A percentile compares a stretch with the other conserved stretches of the same genome.
Conservation (phyloP, 92 coral and sea anemone genomes). For the Siderastrea radians region DNA sequence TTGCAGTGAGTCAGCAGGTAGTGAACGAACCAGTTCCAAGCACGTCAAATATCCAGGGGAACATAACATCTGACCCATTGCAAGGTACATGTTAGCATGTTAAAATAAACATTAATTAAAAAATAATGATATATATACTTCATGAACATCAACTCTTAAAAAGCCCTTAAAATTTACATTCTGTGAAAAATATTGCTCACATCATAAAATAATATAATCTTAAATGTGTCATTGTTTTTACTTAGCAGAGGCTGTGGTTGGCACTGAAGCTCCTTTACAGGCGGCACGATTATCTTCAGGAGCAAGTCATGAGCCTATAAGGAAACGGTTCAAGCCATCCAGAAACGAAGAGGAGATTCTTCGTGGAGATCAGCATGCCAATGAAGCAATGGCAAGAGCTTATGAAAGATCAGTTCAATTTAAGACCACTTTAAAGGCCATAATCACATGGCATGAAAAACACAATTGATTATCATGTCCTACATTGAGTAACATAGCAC, state of each 20-base stretch:
- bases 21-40: too few species aligned
- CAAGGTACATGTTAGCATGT: too few species aligned
- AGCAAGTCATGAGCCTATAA: neutral
- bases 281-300: neutral
- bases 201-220: neutral
- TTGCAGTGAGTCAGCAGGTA: too few species aligned
- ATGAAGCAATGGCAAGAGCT: conserved; percentile 39
- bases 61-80: too few species aligned
- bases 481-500: too few species aligned
- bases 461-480: neutral
- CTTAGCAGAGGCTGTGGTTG: neutral
- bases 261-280: neutral
- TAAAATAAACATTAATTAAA: too few species aligned
- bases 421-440: conserved; percentile 31
- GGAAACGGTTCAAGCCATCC: conserved; percentile 38
- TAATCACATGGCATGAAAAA: conserved; percentile 42
- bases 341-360: conserved; percentile 33
- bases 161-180: too few species aligned
- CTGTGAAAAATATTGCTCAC: neutral
- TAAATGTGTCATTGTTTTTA: neutral
- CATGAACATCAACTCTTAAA: too few species aligned
- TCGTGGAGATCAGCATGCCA: conserved; percentile 5
- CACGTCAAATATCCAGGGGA: too few species aligned
- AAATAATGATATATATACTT: too few species aligned
- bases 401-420: conserved; percentile 35